phyloP scores from a whole-genome alignment of 2,888 invertebrate species.

The Agrotis ipsilon region DNA sequence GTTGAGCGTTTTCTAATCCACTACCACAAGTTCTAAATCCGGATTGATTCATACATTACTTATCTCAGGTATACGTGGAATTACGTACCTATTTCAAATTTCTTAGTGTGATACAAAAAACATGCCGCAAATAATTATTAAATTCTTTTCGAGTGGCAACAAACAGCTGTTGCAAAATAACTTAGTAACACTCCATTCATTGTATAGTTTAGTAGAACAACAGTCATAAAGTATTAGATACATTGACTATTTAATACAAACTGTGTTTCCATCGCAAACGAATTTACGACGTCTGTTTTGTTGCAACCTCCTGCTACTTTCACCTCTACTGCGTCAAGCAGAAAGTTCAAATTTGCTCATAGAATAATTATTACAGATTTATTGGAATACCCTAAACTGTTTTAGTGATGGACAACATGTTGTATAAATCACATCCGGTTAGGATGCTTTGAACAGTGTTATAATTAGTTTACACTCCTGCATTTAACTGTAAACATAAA shows the following conservation, averaged over 20 bases:
- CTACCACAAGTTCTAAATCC: too few species aligned
- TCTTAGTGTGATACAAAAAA: background rate
- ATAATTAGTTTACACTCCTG: slow-evolving; percentile 29
- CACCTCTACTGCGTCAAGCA: rapidly evolving
- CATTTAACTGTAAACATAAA: slow-evolving; percentile 11
- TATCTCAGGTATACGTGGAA: too few species aligned
- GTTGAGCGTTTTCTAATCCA: too few species aligned
- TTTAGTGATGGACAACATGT: slow-evolving; percentile 35
- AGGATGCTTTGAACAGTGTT: slow-evolving; percentile 31
- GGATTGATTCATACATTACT: too few species aligned
- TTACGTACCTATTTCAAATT: too few species aligned
- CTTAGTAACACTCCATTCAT: background rate
- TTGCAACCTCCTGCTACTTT: background rate
- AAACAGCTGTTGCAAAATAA: background rate
- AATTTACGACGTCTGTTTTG: slow-evolving; percentile 31
- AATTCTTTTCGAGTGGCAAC: background rate
- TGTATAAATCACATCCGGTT: slow-evolving; percentile 38
- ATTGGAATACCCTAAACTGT: slow-evolving; percentile 29
- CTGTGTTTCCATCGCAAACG: slow-evolving; percentile 18
- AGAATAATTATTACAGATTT: slow-evolving; percentile 13
- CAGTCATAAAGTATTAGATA: slow-evolving; percentile 30
- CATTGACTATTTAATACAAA: slow-evolving; percentile 30
- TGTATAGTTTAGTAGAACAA: background rate
- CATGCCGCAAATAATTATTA: background rate
- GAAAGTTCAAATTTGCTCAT: slow-evolving; percentile 15